Evolutionary conservation across 2,113 vertebrate species (phyloP), one percentile per base, ranked within the genome.

Genomic region (Vanacampus margaritifer): DNA sequence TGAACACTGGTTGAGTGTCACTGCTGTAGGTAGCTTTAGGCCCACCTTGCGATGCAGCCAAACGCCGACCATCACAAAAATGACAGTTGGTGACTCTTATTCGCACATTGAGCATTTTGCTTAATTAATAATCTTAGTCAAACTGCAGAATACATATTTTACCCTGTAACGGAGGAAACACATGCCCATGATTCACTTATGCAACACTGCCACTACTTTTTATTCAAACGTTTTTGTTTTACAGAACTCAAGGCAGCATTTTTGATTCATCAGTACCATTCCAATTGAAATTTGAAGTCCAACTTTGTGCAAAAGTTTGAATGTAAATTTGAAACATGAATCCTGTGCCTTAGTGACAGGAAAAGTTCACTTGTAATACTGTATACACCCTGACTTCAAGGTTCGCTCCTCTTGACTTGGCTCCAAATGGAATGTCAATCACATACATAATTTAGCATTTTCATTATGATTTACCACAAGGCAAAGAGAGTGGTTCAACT

Each of bases 261-360:
- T 43, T 62, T 14, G 8, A 17, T 43, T 39, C n/a, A 13, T 14
- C 12, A 17, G 37, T 3, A 17, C n/a, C 14, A 43, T 62, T 43
- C 37, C 36, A 62, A 17, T 43, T 61, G 21, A 61, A 37, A 60
- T 13, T 37, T 60, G 11, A 57, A 57, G 26, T 57, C 6, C 16
- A 57, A 57, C 54, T 9, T 32, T 57, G 26, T 56, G 24, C 54
- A 57, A 57, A 57, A 19, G 54, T 57, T 32, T 57, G 26, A 57
- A 17, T 57, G 12, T 16, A 57, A 57, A 11, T 54, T 54, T 54
- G 51, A 26, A 51, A 26, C 13, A 54, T 26, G 5, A 26, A 54
- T 11, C 23, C 23, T 54, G 51, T 54, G 5, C 51, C 51, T 54
- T 24, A 54, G 12, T 26, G 23, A 54, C 51, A 26, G 51, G 12